phyloP scores from a whole-genome alignment of 1,140 invertebrate species.

The Neodiprion virginianus region DNA sequence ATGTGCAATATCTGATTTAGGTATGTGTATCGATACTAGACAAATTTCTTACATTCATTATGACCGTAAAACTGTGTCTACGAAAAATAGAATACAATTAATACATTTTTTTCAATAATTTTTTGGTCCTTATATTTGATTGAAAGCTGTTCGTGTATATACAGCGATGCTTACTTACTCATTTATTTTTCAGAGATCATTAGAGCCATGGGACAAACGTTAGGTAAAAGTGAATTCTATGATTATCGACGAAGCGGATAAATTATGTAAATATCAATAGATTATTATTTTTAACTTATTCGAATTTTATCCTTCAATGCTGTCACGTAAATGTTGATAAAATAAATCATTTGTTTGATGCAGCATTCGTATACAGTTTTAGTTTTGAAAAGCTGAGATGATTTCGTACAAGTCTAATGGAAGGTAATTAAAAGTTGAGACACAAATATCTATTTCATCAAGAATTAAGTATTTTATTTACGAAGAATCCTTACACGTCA shows the following conservation, averaged over 20 bases:
- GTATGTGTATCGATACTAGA: neutral
- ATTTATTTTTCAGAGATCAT: neutral
- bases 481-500: too few relatives aligned
- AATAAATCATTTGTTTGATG: neutral
- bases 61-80: neutral
- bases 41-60: neutral
- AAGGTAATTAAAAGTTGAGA: neutral
- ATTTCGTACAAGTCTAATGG: neutral
- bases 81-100: neutral
- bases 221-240: neutral
- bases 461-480: neutral
- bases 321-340: neutral
- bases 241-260: neutral
- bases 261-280: slow-evolving; percentile 2
- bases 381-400: neutral
- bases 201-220: neutral
- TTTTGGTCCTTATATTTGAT: neutral
- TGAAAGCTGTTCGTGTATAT: neutral
- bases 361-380: neutral
- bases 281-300: slow-evolving; percentile 5
- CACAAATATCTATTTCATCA: neutral
- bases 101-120: neutral
- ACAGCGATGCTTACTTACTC: neutral
- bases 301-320: neutral
- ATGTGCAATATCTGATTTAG: slow-evolving; percentile 27